Evolutionary conservation across 2,888 invertebrate genomes (phyloP).

Genomic region (Bugula neritina): DNA sequence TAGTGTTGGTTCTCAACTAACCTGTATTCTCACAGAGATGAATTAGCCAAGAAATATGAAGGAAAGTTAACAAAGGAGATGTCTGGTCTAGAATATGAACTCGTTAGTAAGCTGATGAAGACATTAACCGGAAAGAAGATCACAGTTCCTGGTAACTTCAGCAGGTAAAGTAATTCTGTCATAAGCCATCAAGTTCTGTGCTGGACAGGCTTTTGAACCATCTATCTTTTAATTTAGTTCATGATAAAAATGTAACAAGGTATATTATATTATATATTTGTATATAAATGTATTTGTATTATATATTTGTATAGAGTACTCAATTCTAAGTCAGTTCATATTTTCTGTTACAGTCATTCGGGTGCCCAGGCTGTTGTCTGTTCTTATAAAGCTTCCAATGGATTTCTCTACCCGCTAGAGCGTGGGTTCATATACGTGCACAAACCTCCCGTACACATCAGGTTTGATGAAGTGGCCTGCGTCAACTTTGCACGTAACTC

Average conservation of each 20-base stretch:
- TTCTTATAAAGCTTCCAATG: constrained; percentile 95
- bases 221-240: no score
- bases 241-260: no score
- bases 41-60: constrained; percentile 85
- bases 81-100: constrained; percentile 87
- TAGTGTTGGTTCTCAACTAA: no score
- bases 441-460: constrained; percentile 94
- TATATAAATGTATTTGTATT: no score
- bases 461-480: constrained; percentile 89
- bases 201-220: no score
- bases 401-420: constrained; percentile 92
- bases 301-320: no score
- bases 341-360: constrained; percentile 60
- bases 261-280: no score
- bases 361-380: constrained; percentile 86
- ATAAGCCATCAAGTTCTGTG: no score
- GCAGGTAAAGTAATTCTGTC: no score
- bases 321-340: no score
- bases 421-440: constrained; percentile 97
- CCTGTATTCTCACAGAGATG: no score
- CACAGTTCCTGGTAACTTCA: constrained; percentile 86
- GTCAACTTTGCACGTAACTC: constrained; percentile 94
- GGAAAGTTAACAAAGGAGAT: constrained; percentile 84
- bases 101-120: constrained; percentile 93
- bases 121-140: constrained; percentile 87